Conservation (phyloP, 1,140 invertebrate genomes). For the Adelges cooleyi region DNA sequence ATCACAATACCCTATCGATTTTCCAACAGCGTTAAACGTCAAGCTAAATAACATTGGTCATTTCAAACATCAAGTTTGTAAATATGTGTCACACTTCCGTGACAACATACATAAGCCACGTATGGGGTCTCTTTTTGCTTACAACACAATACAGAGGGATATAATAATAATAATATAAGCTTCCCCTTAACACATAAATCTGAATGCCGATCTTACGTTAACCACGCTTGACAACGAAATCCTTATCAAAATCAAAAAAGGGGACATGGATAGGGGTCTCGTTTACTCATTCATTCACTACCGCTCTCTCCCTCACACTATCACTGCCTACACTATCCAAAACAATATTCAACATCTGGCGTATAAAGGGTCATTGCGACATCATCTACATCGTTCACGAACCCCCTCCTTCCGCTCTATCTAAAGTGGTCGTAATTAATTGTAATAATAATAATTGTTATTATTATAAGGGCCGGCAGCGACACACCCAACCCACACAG, state of each 20-base stretch:
- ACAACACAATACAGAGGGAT: slow-evolving; percentile 18
- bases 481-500: neutral
- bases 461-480: slow-evolving; percentile 6
- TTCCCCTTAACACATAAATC: slow-evolving; percentile 14
- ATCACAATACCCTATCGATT: no score
- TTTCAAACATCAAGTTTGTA: no score
- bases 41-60: no score
- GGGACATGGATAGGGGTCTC: slow-evolving; percentile 21
- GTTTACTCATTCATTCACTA: no score
- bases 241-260: slow-evolving; percentile 28
- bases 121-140: neutral
- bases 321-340: slow-evolving; percentile 1
- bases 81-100: no score
- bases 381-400: neutral
- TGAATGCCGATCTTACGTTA: slow-evolving; percentile 26
- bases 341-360: slow-evolving; percentile 27
- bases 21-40: no score
- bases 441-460: slow-evolving; percentile 25
- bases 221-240: slow-evolving; percentile 23
- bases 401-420: neutral
- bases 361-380: slow-evolving; percentile 24
- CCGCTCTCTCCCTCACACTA: neutral
- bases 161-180: neutral
- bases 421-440: slow-evolving; percentile 18
- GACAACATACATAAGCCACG: no score